phyloP scores from a whole-genome alignment of 2,113 vertebrate genomes.

The Sturnira hondurensis region DNA sequence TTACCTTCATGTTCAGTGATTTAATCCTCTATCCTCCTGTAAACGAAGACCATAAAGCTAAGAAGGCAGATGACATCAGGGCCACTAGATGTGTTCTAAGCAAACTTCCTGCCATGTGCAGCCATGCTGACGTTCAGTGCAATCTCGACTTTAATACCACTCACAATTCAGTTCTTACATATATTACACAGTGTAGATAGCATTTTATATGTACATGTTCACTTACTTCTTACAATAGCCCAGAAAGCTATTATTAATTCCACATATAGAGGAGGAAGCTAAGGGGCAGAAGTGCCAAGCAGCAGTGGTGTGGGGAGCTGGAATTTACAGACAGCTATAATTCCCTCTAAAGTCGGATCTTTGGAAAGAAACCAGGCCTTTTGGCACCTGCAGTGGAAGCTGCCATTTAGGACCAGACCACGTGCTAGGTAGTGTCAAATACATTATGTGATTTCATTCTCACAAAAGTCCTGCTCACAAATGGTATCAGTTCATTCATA shows the following conservation, averaged over 20 bases:
- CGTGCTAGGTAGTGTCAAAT: neutral
- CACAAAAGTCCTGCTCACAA: neutral
- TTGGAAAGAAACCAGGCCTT: neutral
- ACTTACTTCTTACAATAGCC: neutral
- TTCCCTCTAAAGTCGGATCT: neutral
- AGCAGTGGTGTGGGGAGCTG: neutral
- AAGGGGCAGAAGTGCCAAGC: neutral
- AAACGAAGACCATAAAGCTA: neutral
- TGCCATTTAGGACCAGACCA: neutral
- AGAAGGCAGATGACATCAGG: neutral
- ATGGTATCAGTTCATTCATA: neutral
- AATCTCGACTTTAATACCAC: neutral
- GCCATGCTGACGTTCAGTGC: neutral
- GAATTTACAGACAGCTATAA: neutral
- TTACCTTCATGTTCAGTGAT: neutral
- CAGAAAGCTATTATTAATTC: neutral
- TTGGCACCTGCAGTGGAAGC: neutral
- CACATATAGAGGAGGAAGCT: neutral
- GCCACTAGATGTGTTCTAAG: neutral
- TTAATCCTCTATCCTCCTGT: neutral
- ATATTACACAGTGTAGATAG: neutral
- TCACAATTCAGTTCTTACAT: neutral
- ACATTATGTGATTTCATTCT: neutral
- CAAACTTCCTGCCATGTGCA: neutral
- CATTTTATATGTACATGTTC: neutral